Evolutionary conservation across 2,888 invertebrate species (phyloP).

Genomic region (Anodontia alba): DNA sequence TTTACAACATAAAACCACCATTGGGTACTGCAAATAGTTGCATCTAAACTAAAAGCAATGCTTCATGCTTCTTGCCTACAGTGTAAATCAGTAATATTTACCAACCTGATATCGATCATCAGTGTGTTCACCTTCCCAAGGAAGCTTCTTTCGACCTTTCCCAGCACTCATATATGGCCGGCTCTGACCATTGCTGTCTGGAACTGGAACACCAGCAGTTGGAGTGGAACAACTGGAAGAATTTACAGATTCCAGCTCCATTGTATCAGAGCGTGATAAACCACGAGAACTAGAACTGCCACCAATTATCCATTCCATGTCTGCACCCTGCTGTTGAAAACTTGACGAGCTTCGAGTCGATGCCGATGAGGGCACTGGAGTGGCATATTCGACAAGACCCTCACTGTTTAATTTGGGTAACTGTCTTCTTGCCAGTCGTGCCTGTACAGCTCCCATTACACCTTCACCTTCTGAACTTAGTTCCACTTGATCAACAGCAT

Average conservation of each 20-base stretch:
- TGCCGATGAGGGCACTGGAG: slow-evolving; percentile 87
- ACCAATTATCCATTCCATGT: slow-evolving; percentile 91
- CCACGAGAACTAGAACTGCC: slow-evolving; percentile 73
- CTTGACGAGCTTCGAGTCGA: slow-evolving; percentile 76
- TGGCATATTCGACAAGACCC: slow-evolving; percentile 91
- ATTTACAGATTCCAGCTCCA: slow-evolving; percentile 80
- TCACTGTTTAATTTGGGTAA: slow-evolving; percentile 90
- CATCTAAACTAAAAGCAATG: too few species aligned
- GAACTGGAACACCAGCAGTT: slow-evolving; percentile 69
- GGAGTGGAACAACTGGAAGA: slow-evolving; percentile 75
- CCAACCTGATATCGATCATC: slow-evolving; percentile 12
- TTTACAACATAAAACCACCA: too few species aligned
- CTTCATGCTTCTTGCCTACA: too few species aligned
- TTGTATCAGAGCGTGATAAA: slow-evolving; percentile 72
- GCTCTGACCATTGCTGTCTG: slow-evolving; percentile 64
- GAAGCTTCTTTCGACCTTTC: slow-evolving; percentile 79
- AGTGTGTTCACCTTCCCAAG: slow-evolving; percentile 78
- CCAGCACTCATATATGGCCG: slow-evolving; percentile 82
- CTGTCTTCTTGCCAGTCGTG: slow-evolving; percentile 90
- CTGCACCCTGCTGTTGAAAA: slow-evolving; percentile 86
- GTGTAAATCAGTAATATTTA: too few species aligned
- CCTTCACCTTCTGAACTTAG: slow-evolving; percentile 84
- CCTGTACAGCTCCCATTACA: slow-evolving; percentile 89
- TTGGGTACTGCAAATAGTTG: too few species aligned
- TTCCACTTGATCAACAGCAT: slow-evolving; percentile 85